phyloP scores from a whole-genome alignment of 2,113 vertebrate genomes.

The Bufo bufo region DNA sequence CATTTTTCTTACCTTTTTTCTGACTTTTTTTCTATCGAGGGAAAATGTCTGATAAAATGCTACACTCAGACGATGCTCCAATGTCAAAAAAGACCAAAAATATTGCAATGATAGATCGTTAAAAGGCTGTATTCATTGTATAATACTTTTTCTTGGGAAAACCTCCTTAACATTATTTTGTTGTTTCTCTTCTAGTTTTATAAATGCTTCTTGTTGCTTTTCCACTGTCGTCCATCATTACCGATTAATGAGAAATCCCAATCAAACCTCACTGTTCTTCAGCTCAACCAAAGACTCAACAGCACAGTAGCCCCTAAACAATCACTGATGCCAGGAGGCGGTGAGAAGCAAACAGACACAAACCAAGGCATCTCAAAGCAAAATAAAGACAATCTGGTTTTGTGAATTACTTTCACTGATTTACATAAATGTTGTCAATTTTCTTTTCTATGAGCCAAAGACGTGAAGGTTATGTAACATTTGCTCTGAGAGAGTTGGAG shows the following conservation, averaged over 20 bases:
- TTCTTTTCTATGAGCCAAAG: neutral
- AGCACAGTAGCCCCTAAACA: slow-evolving; percentile 34
- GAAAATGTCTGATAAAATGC: no score
- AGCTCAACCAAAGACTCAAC: slow-evolving; percentile 63
- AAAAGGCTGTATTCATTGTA: no score
- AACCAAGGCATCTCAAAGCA: neutral
- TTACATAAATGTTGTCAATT: neutral
- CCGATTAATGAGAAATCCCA: slow-evolving; percentile 64
- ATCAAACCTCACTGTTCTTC: slow-evolving; percentile 73
- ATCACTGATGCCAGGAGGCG: neutral
- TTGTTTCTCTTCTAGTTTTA: slow-evolving; percentile 74
- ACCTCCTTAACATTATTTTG: neutral
- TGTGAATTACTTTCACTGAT: neutral
- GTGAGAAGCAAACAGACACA: slow-evolving; percentile 40
- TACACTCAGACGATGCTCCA: no score
- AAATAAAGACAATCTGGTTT: slow-evolving; percentile 51
- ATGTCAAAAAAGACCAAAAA: no score
- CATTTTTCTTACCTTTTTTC: no score
- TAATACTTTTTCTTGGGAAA: no score
- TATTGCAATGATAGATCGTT: no score
- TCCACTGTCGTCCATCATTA: slow-evolving; percentile 69
- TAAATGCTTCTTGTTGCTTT: slow-evolving; percentile 80
- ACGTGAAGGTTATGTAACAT: neutral
- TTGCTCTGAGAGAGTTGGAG: neutral
- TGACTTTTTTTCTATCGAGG: no score